Evolutionary conservation across 2,113 vertebrate species (phyloP), one percentile per base, ranked within the genome.

Genomic region (Himantopus leucocephalus): DNA sequence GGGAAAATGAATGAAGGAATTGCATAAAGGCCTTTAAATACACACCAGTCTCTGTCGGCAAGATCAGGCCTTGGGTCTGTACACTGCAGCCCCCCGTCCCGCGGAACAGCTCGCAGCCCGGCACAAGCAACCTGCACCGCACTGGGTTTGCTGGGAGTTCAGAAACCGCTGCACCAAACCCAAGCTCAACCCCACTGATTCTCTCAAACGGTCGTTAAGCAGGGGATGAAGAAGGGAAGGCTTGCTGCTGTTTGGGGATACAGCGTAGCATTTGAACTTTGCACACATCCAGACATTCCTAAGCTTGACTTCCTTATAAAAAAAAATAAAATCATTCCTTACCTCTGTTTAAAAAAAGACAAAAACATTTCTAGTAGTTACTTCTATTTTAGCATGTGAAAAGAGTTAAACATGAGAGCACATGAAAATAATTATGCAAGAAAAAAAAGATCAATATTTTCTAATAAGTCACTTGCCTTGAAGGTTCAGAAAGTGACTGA

Each of bases 71-170:
- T 7, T 5, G 56, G 72, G 41, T n/a, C 32, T 22, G 27, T 2
- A 1, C 21, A 1, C 52, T 8, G 15, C 41, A 0, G 15, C 34
- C 63, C 47, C 47, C 22, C 48, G 22, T 50, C 48, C 48, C 1
- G 5, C 12, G 3, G 52, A 21, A 8, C 19, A 12, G n/a, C 67
- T 39, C 19, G 0, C 12, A 3, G 78, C 16, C 17, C 45, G 2
- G 63, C 20, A 41, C 9, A 8, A 45, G 16, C 21, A 15, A 24
- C 6, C 43, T 7, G 24, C 2, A 6, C 60, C 10, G 47, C 1
- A 2, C n/a, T 1, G 17, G 26, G 41, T 37, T 8, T 7, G 30
- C 58, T 48, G 71, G n/a, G 22, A 50, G n/a, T 24, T 47, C 82
- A 37, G 45, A 11, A 60, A 9, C 22, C 12, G 45, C 83, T 26